Conservation (phyloP, 2,113 vertebrate species). For the Seriola dumerili region DNA sequence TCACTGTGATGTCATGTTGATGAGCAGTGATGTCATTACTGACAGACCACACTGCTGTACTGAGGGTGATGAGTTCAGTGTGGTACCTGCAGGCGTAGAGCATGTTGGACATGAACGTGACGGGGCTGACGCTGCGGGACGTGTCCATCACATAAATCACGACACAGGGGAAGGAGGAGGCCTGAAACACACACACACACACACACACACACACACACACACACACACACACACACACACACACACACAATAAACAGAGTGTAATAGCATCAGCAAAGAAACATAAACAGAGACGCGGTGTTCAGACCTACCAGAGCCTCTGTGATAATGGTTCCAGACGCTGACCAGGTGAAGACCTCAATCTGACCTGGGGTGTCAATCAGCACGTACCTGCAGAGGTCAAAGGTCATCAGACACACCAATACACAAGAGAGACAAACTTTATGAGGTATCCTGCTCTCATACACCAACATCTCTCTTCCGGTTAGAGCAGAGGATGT, state of each 20-base stretch:
- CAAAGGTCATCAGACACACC: constrained; percentile 12
- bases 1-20: too few species aligned
- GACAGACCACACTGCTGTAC: too few species aligned
- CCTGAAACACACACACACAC: constrained; percentile 79
- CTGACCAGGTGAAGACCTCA: constrained; percentile 99
- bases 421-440: neutral
- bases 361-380: constrained; percentile 99
- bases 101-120: constrained; percentile 99
- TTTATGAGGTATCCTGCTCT: too few species aligned
- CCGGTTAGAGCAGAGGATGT: too few species aligned
- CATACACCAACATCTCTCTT: too few species aligned
- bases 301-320: constrained; percentile 90
- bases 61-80: neutral
- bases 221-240: constrained; percentile 4
- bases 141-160: constrained; percentile 99
- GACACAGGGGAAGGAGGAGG: constrained; percentile 94
- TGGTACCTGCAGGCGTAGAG: constrained; percentile 97
- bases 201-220: constrained; percentile 9
- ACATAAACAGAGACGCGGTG: too few species aligned
- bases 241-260: neutral
- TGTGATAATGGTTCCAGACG: constrained; percentile 97
- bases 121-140: constrained; percentile 93
- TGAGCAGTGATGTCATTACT: too few species aligned
- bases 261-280: rapidly evolving
- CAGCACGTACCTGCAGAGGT: constrained; percentile 89